phyloP scores from a whole-genome alignment of 2,113 vertebrate genomes.

The Rhynchomys soricoides region DNA sequence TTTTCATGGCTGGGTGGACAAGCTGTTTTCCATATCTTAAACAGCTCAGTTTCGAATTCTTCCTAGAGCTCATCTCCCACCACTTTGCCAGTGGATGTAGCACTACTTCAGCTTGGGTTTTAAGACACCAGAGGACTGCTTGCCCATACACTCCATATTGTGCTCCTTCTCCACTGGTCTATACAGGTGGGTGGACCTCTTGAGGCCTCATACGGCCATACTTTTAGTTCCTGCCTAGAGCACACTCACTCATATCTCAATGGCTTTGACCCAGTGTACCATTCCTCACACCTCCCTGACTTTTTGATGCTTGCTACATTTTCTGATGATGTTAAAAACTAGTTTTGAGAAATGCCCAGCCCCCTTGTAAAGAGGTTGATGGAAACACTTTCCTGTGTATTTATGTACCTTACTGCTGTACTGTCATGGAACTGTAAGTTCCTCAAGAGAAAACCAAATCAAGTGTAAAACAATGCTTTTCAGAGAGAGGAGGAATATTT shows the following conservation, averaged over 20 bases:
- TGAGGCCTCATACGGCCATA: not conserved
- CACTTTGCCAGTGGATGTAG: not conserved
- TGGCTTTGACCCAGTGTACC: not conserved
- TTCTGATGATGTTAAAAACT: not conserved
- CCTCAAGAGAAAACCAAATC: not conserved
- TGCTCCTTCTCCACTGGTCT: not conserved
- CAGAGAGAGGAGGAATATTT: not conserved
- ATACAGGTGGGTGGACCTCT: not conserved
- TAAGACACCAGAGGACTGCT: not conserved
- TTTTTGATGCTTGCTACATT: not conserved
- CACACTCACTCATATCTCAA: not conserved
- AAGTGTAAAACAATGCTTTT: constrained; percentile 10
- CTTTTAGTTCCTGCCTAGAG: not conserved
- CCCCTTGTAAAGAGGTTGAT: not conserved
- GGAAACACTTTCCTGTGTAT: not conserved
- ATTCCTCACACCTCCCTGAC: not conserved
- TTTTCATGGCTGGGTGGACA: not conserved
- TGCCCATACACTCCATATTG: not conserved
- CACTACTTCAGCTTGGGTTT: not conserved
- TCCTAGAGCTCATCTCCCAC: not conserved
- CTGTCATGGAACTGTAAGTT: not conserved
- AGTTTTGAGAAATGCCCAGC: not conserved
- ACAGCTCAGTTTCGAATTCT: not conserved
- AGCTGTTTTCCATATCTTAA: not conserved
- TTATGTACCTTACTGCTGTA: not conserved